Percentiles rank a stretch among this genome's conserved stretches.
These are phyloP conservation scores for Periophthalmus magnuspinnatus DNA, from an alignment of 2,797 vertebrate species.

Conservation along the genomic window DNA sequence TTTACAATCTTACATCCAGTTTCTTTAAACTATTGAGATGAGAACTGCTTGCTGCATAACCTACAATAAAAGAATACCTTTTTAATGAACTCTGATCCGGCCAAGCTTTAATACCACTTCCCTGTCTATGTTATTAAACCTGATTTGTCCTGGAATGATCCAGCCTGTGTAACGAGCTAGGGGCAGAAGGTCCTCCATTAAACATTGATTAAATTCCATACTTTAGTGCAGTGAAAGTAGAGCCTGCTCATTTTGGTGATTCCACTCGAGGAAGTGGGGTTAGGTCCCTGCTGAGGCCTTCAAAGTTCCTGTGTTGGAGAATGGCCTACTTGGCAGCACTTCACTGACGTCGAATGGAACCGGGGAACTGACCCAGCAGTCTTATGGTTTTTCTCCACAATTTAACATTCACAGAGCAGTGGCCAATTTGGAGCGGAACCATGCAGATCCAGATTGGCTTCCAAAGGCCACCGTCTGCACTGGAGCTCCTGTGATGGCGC, in stretches of 20 bases:
- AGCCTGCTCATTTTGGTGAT: constrained; percentile 37
- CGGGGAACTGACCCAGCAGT: constrained; percentile 55
- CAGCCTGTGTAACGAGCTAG: not conserved
- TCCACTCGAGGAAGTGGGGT: constrained; percentile 28
- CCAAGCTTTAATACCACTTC: not conserved
- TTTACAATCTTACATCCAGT: too few relatives aligned
- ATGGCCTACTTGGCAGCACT: constrained; percentile 54
- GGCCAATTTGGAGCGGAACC: constrained; percentile 37
- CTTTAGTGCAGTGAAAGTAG: constrained; percentile 11
- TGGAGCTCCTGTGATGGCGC: constrained; percentile 4
- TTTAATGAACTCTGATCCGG: not conserved
- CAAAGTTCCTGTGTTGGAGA: constrained; percentile 31
- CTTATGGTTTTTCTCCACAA: constrained; percentile 30
- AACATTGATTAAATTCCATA: constrained; percentile 13
- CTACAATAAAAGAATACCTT: too few relatives aligned
- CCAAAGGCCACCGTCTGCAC: constrained; percentile 25
- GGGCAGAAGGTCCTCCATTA: not conserved
- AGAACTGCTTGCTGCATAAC: too few relatives aligned
- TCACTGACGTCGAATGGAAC: constrained; percentile 41
- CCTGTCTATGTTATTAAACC: not conserved
- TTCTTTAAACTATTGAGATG: too few relatives aligned
- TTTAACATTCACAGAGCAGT: constrained; percentile 42
- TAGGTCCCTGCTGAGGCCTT: constrained; percentile 39
- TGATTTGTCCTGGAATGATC: constrained; percentile 3
- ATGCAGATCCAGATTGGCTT: constrained; percentile 43